Conservation (phyloP, 2,797 vertebrate genomes). For the Lacerta bilineata region DNA sequence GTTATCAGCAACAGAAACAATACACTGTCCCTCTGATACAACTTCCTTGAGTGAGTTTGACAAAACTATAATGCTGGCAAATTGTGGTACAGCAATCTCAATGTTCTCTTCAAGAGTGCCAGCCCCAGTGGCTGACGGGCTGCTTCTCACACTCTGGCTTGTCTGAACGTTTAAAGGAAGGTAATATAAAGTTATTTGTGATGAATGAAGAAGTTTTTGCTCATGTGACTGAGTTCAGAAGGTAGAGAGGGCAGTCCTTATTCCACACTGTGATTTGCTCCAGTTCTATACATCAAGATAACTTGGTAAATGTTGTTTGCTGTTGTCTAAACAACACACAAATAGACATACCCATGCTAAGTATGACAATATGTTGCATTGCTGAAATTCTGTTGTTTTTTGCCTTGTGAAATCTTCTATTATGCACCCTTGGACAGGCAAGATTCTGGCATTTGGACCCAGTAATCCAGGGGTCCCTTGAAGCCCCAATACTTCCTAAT, state of each 20-base stretch:
- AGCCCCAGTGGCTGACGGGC: not conserved
- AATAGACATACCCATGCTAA: slow-evolving; percentile 28
- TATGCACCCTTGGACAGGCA: not conserved
- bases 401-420: not conserved
- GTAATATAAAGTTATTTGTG: not conserved
- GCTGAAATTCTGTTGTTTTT: slow-evolving; percentile 33
- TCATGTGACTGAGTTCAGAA: not conserved
- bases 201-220: not conserved
- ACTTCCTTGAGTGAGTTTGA: not conserved
- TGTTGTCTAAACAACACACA: slow-evolving; percentile 42
- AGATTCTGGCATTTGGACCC: slow-evolving; percentile 36
- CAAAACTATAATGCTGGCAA: not conserved
- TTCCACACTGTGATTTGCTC: not conserved
- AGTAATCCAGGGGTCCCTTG: not conserved
- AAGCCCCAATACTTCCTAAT: not conserved
- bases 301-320: slow-evolving; percentile 57
- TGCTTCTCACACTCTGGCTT: not conserved
- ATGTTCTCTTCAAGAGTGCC: not conserved
- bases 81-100: no score
- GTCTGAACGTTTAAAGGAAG: not conserved
- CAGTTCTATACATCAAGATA: slow-evolving; percentile 35
- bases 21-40: no score
- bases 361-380: slow-evolving; percentile 66
- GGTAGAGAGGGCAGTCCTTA: not conserved
- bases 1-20: no score